Evolutionary conservation across 2,888 invertebrate species (phyloP), one percentile per base, ranked within the genome.

Genomic region (Lingula anatina): DNA sequence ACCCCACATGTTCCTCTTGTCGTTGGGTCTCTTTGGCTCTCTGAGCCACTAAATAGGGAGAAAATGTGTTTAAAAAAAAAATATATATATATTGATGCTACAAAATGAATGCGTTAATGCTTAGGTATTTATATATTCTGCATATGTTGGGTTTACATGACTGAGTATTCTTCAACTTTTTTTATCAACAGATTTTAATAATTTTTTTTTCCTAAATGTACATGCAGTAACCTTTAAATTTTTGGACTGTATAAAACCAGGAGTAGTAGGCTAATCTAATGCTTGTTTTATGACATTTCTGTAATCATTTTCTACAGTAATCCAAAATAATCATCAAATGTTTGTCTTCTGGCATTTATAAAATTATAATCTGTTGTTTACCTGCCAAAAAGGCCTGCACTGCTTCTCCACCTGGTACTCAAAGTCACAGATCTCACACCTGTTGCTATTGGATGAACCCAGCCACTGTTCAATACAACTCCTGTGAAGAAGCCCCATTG

Each of bases 391-490:
- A 2, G 81, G 75, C 54, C 76, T 77, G 35, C 78, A 68, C 46
- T 66, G 83, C 27, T 86, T 81, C 60, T 81, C 80, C 0, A 86
- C 84, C n/a, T 79, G 73, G 65, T 86, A 88, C 44, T 81, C 76
- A 42, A 84, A 83, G 21, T 85, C 84, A 71, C 89, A 89, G 21
- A 89, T 79, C 69, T 89, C 88, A 68, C 89, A 89, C 52, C 83
- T 83, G 27, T 86, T 85, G 1, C 86, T 85, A 68, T 86, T 86
- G 2, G 86, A 86, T 2, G 79, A 68, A 21, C 81, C 79, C 36
- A 88, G 77, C 88, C 88, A 89, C 46, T 82, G 81, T 74, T 88
- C 87, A 60, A 88, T 76, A 68, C 88, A 89, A 50, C 83, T 82
- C 2, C 85, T 81, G 72, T 88, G 87, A 12, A 87, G 84, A 47